Percentiles rank a stretch among this genome's conserved stretches.
phyloP scores from a whole-genome alignment of 2,888 invertebrate genomes.

The Corythucha ciliata region DNA sequence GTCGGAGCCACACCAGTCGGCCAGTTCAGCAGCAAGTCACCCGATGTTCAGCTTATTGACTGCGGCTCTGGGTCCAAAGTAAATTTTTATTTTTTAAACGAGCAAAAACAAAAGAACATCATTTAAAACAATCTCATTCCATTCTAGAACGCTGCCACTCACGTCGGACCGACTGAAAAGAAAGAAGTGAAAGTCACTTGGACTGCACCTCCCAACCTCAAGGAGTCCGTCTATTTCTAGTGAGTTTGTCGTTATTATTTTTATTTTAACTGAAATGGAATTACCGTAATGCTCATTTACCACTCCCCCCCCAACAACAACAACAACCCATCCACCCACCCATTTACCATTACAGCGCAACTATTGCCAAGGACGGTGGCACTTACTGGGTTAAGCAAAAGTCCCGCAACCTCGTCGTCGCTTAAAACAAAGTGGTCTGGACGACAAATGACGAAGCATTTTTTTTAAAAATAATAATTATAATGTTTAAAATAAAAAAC shows the following conservation, averaged over 20 bases:
- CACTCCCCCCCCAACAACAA: too few relatives aligned
- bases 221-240: conserved; percentile 55
- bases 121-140: conserved; percentile 18
- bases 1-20: conserved; percentile 53
- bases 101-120: not conserved
- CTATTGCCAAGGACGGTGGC: conserved; percentile 58
- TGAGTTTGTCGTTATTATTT: conserved; percentile 40
- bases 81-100: conserved; percentile 38
- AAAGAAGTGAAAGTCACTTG: conserved; percentile 51
- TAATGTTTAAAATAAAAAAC: too few relatives aligned
- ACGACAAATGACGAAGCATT: too few relatives aligned
- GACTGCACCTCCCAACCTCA: conserved; percentile 54
- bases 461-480: too few relatives aligned
- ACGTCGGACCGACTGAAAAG: conserved; percentile 52
- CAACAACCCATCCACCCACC: too few relatives aligned
- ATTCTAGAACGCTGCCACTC: conserved; percentile 57
- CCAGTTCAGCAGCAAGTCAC: conserved; percentile 48
- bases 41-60: conserved; percentile 45
- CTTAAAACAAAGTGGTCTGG: conserved; percentile 12
- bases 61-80: conserved; percentile 48
- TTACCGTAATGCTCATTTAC: not conserved
- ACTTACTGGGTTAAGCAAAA: conserved; percentile 62
- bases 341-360: conserved; percentile 55
- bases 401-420: conserved; percentile 40
- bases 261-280: not conserved